Evolutionary conservation across 2,797 vertebrate species (phyloP), one percentile per base, ranked within the genome.

Genomic region (Cheirogaleus major): DNA sequence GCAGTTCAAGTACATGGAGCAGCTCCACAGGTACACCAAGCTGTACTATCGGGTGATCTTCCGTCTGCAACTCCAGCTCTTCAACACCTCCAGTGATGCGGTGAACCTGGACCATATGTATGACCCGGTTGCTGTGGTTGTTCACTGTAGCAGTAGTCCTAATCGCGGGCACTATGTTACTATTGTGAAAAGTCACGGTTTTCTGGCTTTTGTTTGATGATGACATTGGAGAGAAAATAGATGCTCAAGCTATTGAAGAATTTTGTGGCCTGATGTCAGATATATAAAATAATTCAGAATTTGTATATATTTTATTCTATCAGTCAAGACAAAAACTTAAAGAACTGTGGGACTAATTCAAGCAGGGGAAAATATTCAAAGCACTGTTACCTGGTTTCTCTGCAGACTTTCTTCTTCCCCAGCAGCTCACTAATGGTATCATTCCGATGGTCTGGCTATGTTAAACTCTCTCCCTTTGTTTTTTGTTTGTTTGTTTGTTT

Each of bases 281-380:
- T 98, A 99, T 99, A 99, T 99, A 99, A 98, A 99, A 99, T 99
- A 99, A 99, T 99, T 99, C 99, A 0, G 99, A 99, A 98, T 99
- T 99, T n/a, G 99, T 99, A 93, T 99, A 99, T 99, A 99, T 99
- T 99, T 99, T 99, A 98, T 99, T 99, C 99, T 99, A 99, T 98
- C 99, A 99, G 98, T 99, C 99, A 96, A 99, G 99, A 99, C 99
- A 99, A 99, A 99, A 99, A 99, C 92, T 97, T 92, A 76, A 93
- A 86, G 97, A 91, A 94, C 91, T 38, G 30, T 76, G 97, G 96
- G 80, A 96, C 98, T 83, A 63, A 85, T 75, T 72, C 91, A 80
- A 0, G 0, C 38, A 32, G 82, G 30, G 97, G 80, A 82, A 52
- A 88, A 84, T 27, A 82, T 93, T 81, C 94, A 43, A 75, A 79